Percentiles rank a stretch among this genome's conserved stretches.
These are phyloP conservation scores for Archips crataeganus DNA, from an alignment of 2,888 invertebrate genomes.

Conservation along the genomic window DNA sequence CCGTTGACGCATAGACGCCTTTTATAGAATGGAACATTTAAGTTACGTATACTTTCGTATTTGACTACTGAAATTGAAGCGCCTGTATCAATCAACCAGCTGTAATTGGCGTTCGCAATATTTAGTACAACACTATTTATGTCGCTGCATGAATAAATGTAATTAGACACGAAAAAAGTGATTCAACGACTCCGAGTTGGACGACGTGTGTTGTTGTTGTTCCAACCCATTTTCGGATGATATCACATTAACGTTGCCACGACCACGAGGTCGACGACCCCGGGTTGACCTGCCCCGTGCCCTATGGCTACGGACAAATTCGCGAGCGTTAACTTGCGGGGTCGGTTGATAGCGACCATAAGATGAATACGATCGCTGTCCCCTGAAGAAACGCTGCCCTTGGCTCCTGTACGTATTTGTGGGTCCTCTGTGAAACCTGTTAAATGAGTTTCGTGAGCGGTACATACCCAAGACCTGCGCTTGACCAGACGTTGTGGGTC, in stretches of 20 bases:
- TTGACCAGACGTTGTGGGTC: neutral
- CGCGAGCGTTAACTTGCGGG: too few relatives aligned
- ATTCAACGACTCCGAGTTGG: too few relatives aligned
- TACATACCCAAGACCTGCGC: neutral
- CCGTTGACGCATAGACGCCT: neutral
- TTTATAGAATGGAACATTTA: neutral
- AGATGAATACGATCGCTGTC: neutral
- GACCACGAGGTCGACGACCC: neutral
- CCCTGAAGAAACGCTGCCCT: neutral
- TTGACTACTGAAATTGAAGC: neutral
- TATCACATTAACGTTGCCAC: too few relatives aligned
- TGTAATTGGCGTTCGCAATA: conserved; percentile 14
- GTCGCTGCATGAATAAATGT: too few relatives aligned
- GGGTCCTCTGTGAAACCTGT: neutral
- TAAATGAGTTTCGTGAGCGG: neutral
- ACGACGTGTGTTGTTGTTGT: too few relatives aligned
- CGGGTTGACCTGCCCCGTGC: neutral
- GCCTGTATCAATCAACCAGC: neutral
- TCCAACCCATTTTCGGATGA: too few relatives aligned
- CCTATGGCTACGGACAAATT: too few relatives aligned
- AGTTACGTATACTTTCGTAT: neutral
- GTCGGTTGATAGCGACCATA: too few relatives aligned
- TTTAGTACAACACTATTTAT: neutral
- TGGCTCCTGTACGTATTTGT: too few relatives aligned
- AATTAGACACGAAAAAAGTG: conserved; percentile 31